phyloP scores from a whole-genome alignment of 1,140 invertebrate species.

The Microplitis demolitor region DNA sequence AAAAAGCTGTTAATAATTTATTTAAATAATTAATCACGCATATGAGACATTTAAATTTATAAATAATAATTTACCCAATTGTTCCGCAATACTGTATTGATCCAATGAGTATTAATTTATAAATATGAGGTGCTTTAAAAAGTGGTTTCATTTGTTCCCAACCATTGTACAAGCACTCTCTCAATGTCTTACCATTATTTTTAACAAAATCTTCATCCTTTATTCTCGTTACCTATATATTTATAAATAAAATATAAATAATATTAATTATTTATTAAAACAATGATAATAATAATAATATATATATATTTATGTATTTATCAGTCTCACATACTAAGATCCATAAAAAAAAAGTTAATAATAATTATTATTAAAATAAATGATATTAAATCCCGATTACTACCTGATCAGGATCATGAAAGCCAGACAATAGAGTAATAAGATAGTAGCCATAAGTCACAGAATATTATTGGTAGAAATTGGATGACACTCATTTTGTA shows the following conservation, averaged over 20 bases:
- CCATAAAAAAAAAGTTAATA: background rate
- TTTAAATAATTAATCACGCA: background rate
- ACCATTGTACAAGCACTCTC: constrained; percentile 38
- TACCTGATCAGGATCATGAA: constrained; percentile 19
- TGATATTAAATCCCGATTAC: constrained; percentile 19
- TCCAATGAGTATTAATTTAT: constrained; percentile 72
- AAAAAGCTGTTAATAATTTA: background rate
- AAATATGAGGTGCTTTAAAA: constrained; percentile 69
- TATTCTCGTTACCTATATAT: constrained; percentile 49
- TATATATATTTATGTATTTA: background rate
- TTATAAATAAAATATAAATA: background rate
- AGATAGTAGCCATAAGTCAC: background rate
- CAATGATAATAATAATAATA: too few relatives aligned
- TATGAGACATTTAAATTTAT: background rate
- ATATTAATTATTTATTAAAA: background rate
- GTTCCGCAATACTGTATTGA: constrained; percentile 75
- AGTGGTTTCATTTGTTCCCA: constrained; percentile 62
- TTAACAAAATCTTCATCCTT: constrained; percentile 57
- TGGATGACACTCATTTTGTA: constrained; percentile 13
- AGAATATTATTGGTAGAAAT: background rate
- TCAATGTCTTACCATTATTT: constrained; percentile 36
- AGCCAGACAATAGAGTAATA: background rate
- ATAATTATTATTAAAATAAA: constrained; percentile 7
- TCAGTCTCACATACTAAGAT: background rate
- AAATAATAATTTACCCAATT: constrained; percentile 52